Evolutionary conservation across 2,888 invertebrate genomes (phyloP), one percentile per base, ranked within the genome.

Genomic region (Epicampocera succincta): DNA sequence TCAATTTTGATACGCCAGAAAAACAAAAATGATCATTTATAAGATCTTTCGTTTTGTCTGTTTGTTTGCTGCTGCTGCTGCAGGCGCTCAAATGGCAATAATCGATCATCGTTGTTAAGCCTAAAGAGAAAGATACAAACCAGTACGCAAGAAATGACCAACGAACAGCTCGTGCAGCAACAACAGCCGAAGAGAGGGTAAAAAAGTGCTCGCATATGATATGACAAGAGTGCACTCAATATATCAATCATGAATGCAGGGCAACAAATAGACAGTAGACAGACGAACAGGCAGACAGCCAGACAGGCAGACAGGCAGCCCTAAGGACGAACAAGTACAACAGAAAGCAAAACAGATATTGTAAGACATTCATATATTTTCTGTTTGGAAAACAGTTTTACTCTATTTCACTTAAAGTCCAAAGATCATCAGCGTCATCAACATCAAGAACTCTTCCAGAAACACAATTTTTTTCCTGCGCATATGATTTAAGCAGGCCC

Each of bases 221-320:
- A 48, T 40, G 54, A 56, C 54, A 65, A 61, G 54, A 58, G 40
- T 71, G 61, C 68, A 63, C 73, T 74, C 74, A 74, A 69, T 73
- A 79, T 63, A 79, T 79, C 74, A 79, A 79, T 74, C 79, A 74
- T 74, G 61, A 69, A 74, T 54, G 54, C 46, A 79, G 74, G 69
- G 15, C 56, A 68, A n/a, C 68, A 68, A 40, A 71, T 29, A 63
- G 44, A 54, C 15, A 54, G 33, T 15, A 63, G 25, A 40, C 38
- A 54, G 52, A 61, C 19, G n/a, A 13, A 33, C 17, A 46, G 13
- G 38, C 13, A 29, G 17, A 50, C 29, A 65, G 40, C 8, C 33
- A 50, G 48, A 50, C 25, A 63, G 38, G 29, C 29, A 48, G 48
- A 48, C 25, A 63, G 38, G 29, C 29, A 48, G 48, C 40, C 42